Evolutionary conservation across 2,888 invertebrate genomes (phyloP), one percentile per base, ranked within the genome.

Genomic region (Diogma glabrata): DNA sequence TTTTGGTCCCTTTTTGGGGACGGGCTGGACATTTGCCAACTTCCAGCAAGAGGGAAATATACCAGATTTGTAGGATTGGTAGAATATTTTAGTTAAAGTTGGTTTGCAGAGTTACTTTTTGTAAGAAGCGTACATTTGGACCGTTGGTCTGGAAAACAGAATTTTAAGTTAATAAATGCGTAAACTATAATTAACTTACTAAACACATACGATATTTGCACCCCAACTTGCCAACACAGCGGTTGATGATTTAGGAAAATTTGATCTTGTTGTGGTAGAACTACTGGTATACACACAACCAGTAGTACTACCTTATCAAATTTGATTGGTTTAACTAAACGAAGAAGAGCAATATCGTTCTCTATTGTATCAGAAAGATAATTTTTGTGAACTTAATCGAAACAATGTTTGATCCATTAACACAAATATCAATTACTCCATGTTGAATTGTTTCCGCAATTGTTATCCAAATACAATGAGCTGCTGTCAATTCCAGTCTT

Each of bases 321-420:
- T 43, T 20, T 20, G 8, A 43, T 43, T 6, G 12, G 3, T 22
- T 20, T 22, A 1, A 16, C 43, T n/a, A 43, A 43, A 6, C n/a
- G 22, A 3, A 43, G 23, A 14, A 43, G n/a, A n/a, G 43, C 43
- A 43, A 43, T 43, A 22, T 43, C 43, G 23, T 43, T 43, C 3
- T 5, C 43, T 1, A 43, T 7, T 1, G 10, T 43, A 4, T 12
- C 8, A 7, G 43, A 19, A 22, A 14, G n/a, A 43, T 43, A 43
- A 43, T 12, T 6, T 4, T 5, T 7, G n/a, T 43, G 43, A 14
- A 2, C 23, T n/a, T 22, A 9, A 43, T 43, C 8, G 22, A 20
- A 8, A 43, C 23, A 12, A 43, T 23, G 9, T 43, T 43, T 8
- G n/a, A 6, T 12, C n/a, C 23, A n/a, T 43, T 43, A 14, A 22